phyloP scores from a whole-genome alignment of 2,888 invertebrate species.

The Apantesis nais region DNA sequence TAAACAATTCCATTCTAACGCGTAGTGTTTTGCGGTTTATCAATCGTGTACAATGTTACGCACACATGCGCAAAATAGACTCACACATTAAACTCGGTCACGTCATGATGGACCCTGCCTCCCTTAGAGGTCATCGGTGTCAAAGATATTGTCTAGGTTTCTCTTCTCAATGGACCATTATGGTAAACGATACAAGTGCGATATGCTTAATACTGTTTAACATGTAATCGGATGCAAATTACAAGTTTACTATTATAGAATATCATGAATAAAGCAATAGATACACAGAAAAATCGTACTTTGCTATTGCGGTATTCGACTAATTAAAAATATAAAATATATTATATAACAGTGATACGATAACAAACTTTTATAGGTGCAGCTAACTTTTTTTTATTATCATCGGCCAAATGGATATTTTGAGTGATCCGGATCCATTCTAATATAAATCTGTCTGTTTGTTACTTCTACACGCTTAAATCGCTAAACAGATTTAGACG shows the following conservation, averaged over 20 bases:
- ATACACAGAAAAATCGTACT: not conserved
- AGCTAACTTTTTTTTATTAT: not conserved
- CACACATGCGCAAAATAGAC: conserved; percentile 37
- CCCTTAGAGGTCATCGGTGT: conserved; percentile 66
- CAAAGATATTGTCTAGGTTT: conserved; percentile 59
- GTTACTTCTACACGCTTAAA: too few species aligned
- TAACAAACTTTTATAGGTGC: not conserved
- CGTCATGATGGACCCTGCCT: conserved; percentile 57
- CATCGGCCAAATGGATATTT: not conserved
- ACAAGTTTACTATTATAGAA: not conserved
- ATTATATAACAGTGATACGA: not conserved
- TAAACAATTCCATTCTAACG: conserved; percentile 62
- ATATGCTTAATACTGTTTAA: not conserved
- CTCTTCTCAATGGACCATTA: conserved; percentile 63
- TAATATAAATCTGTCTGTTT: too few species aligned
- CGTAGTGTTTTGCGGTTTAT: conserved; percentile 60
- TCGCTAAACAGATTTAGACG: too few species aligned
- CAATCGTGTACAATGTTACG: conserved; percentile 48
- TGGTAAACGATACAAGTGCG: conserved; percentile 20
- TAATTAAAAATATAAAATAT: not conserved
- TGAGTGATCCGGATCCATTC: too few species aligned
- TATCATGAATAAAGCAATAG: not conserved
- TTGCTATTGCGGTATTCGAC: not conserved
- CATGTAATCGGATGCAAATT: not conserved
- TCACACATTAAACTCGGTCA: conserved; percentile 39